phyloP scores from a whole-genome alignment of 2,888 invertebrate genomes.

The Noctua janthe region DNA sequence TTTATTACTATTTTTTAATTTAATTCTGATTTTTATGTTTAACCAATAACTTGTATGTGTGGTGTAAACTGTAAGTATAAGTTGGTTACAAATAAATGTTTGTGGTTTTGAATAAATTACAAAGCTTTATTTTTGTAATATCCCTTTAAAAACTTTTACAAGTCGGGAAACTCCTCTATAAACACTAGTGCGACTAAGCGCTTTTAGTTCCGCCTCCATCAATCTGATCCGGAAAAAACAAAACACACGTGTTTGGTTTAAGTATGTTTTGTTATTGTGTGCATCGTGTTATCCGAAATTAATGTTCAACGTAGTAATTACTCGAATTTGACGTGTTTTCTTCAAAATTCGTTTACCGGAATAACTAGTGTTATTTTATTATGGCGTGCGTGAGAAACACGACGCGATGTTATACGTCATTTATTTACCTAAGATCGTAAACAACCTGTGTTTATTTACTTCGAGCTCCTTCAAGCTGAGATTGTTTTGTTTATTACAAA shows the following conservation, averaged over 20 bases:
- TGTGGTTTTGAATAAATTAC: no score
- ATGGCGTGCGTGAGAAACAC: slow-evolving; percentile 2
- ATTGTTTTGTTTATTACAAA: slow-evolving; percentile 7
- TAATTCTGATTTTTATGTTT: no score
- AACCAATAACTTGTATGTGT: no score
- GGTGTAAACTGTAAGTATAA: no score
- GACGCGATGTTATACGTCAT: slow-evolving; percentile 21
- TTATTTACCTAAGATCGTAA: slow-evolving; percentile 8
- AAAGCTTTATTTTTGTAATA: no score
- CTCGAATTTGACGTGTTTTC: slow-evolving; percentile 17
- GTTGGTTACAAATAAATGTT: no score
- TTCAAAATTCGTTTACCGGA: background rate
- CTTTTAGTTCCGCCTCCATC: background rate
- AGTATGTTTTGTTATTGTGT: slow-evolving; percentile 2
- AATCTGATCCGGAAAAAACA: background rate
- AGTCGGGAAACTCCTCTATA: background rate
- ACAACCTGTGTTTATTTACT: background rate
- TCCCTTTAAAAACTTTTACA: background rate
- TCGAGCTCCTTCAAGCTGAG: background rate
- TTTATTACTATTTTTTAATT: no score
- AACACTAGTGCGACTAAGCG: background rate
- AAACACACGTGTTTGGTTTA: background rate
- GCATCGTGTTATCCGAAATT: slow-evolving; percentile 6
- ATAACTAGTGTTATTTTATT: slow-evolving; percentile 11
- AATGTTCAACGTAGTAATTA: slow-evolving; percentile 4